These are phyloP conservation scores for Galago senegalensis DNA, from an alignment of 2,797 vertebrate species.

Conservation along the genomic window DNA sequence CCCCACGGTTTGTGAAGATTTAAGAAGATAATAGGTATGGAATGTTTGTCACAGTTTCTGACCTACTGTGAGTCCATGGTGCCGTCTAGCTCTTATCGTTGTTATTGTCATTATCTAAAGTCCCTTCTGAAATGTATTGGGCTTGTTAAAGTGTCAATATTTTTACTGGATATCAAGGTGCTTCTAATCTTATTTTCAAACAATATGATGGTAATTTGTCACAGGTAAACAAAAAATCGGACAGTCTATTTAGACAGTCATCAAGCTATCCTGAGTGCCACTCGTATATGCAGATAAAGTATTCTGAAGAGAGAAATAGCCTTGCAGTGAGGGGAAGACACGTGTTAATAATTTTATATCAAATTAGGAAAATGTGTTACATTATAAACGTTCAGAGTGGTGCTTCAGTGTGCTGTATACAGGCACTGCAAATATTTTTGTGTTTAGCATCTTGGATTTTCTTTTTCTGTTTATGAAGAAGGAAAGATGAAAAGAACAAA, in stretches of 20 bases:
- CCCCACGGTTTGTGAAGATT: background rate
- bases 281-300: background rate
- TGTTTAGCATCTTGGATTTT: slow-evolving; percentile 47
- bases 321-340: background rate
- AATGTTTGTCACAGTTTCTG: background rate
- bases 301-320: background rate
- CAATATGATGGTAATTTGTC: background rate
- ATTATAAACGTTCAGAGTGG: slow-evolving; percentile 51
- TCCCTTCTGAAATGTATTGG: background rate
- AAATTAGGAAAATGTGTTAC: slow-evolving; percentile 33
- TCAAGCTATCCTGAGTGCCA: background rate
- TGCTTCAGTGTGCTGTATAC: background rate
- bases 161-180: slow-evolving; percentile 3
- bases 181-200: background rate
- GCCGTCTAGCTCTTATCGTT: background rate
- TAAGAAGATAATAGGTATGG: background rate
- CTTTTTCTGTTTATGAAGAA: slow-evolving; percentile 71
- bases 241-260: background rate
- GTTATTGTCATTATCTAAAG: background rate
- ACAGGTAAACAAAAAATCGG: background rate
- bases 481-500: slow-evolving; percentile 79
- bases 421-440: slow-evolving; percentile 64
- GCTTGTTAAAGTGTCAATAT: slow-evolving; percentile 22
- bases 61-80: background rate
- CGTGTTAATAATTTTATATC: background rate